Evolutionary conservation across 30 jellyfish, hydroid and myxozoan species (phyloP).

Genomic region (Hydra vulgaris): DNA sequence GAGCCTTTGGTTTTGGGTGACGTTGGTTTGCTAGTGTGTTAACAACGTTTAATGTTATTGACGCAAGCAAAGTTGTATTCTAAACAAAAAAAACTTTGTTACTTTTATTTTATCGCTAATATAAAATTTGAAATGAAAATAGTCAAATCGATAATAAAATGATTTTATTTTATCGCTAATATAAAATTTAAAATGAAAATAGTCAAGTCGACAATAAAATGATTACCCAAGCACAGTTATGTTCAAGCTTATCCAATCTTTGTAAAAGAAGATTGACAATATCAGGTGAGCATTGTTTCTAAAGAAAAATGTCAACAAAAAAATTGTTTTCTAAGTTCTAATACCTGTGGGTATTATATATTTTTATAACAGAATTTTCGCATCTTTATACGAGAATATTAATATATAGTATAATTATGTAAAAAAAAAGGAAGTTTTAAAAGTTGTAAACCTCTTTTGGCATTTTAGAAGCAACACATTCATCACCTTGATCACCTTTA

Average conservation of each 20-base stretch:
- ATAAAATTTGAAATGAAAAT: background rate
- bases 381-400: too few species aligned
- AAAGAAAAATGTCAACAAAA: background rate
- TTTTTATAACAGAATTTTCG: too few species aligned
- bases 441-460: slow-evolving; percentile 55
- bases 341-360: too few species aligned
- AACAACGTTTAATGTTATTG: slow-evolving; percentile 85
- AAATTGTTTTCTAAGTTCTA: too few species aligned
- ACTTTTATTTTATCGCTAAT: background rate
- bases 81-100: slow-evolving; percentile 10
- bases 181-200: background rate
- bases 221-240: slow-evolving; percentile 70
- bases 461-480: slow-evolving; percentile 74
- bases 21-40: slow-evolving; percentile 73
- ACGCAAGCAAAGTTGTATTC: slow-evolving; percentile 94
- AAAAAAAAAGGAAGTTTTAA: background rate
- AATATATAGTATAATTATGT: too few species aligned
- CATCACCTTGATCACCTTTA: slow-evolving; percentile 97
- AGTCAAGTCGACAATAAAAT: background rate
- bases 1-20: slow-evolving; percentile 28
- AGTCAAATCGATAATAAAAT: too few species aligned
- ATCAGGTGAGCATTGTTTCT: slow-evolving; percentile 94
- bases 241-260: slow-evolving; percentile 73
- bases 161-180: background rate
- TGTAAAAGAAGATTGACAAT: slow-evolving; percentile 42